A percentile compares a stretch with the other conserved stretches of the same genome.
Evolutionary conservation across 2,888 invertebrate species (phyloP).

Genomic region (Pogonocherus hispidulus): DNA sequence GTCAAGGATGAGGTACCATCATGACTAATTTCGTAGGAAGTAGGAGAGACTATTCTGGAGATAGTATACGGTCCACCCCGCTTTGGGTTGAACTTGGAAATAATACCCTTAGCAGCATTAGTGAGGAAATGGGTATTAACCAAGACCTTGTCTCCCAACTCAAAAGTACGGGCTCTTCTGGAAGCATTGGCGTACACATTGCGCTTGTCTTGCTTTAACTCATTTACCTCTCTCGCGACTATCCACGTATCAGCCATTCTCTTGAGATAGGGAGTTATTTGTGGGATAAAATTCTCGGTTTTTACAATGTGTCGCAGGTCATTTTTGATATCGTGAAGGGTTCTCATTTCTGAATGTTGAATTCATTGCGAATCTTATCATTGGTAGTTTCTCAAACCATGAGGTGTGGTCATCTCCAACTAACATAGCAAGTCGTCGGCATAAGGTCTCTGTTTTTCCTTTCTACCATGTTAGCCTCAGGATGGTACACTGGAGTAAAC

Average conservation of each 20-base stretch:
- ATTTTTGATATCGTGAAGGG: conserved; percentile 53
- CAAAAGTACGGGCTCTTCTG: background rate
- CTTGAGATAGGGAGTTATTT: conserved; percentile 51
- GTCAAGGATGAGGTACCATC: background rate
- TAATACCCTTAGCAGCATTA: background rate
- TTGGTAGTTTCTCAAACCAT: conserved; percentile 57
- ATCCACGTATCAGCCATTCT: conserved; percentile 16
- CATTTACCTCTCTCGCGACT: conserved; percentile 29
- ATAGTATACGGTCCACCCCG: background rate
- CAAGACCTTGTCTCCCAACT: background rate
- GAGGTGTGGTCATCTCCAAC: conserved; percentile 59
- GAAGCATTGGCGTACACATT: background rate
- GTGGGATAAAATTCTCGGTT: conserved; percentile 1
- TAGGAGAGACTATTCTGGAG: background rate
- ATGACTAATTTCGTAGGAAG: background rate
- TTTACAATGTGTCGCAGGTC: conserved; percentile 3
- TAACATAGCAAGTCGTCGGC: conserved; percentile 54
- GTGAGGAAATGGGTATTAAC: background rate
- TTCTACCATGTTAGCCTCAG: conserved; percentile 46
- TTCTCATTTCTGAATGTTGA: conserved; percentile 60
- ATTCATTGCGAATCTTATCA: conserved; percentile 64
- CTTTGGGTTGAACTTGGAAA: background rate
- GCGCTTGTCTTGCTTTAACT: background rate
- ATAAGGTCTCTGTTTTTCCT: conserved; percentile 58
- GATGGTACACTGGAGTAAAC: conserved; percentile 46